Base-by-base conservation (phyloP, 2,797 vertebrate species). In the Karalla daura region DNA sequence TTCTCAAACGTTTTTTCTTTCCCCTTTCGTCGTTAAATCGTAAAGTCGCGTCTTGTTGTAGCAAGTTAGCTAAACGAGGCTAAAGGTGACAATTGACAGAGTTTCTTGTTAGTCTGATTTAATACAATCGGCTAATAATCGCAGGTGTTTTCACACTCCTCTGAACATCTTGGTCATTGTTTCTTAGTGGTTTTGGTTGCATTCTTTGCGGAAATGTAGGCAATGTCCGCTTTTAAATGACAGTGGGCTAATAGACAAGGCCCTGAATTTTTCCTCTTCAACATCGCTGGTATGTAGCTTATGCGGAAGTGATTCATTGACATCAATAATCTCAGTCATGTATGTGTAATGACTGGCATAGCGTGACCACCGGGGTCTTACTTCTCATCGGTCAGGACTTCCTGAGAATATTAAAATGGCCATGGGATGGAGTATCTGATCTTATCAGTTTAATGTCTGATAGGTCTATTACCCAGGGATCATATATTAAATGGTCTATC, bases 241-340 rank as follows among this genome's bases (percentile, higher is more conserved):
- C 55, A 24, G 15, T 24, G 21, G 4, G 27, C 64, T 55, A 24
- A 72, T 9, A 74, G 70, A 74, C 74, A 61, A 32, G 3, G 54
- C 15, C 12, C 50, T 58, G 50, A 30, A 23, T 44, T 50, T n/a
- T 12, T 24, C 4, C 58, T 3, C 3, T 49, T 20, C 17, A 28
- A 43, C 44, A 39, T 81, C 35, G 52, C 7, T 60, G 82, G 75
- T 80, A 85, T 86, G 84, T 25, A 23, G 20, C 52, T 23, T 51
- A 88, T 86, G 88, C 88, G 89, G 87, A 91, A 92, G 78, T 80
- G 55, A 73, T 56, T 63, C 64, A 23, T 21, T 70, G 45, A 75
- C 78, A 77, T 87, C 70, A 72, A 70, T 80, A 61, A 47, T 52
- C 27, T 56, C 62, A n/a, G 45, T 47, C 39, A 74, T 54, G 37